These are phyloP conservation scores for Rhyacichthys aspro DNA, from an alignment of 2,797 vertebrate genomes.

Conservation along the genomic window DNA sequence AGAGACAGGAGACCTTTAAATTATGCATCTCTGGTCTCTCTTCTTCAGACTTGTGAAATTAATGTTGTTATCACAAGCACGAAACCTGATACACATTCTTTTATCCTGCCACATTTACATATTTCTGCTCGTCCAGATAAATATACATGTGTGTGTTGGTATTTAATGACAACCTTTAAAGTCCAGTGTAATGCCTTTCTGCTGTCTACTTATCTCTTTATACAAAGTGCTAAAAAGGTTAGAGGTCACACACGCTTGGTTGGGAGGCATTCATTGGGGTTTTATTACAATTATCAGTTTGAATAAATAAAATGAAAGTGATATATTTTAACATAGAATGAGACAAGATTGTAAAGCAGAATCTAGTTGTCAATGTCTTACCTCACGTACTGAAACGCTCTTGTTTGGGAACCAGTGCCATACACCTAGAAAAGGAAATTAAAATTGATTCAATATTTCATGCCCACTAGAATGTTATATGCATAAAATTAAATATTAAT, in stretches of 20 bases:
- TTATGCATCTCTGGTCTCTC: conserved; percentile 36
- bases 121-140: conserved; percentile 7
- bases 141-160: conserved; percentile 1
- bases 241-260: background rate
- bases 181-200: background rate
- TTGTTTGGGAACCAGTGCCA: conserved; percentile 93
- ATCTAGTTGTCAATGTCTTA: conserved; percentile 49
- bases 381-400: conserved; percentile 99
- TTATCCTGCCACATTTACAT: conserved; percentile 9
- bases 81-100: conserved; percentile 14
- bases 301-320: background rate
- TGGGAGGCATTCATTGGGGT: background rate
- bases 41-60: conserved; percentile 22
- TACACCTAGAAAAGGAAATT: conserved; percentile 84
- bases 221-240: background rate
- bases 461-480: background rate
- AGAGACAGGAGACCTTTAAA: conserved; percentile 53
- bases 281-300: background rate
- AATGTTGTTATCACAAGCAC: conserved; percentile 14
- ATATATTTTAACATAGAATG: background rate
- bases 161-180: conserved; percentile 22
- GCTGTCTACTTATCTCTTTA: background rate
- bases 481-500: background rate
- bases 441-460: background rate
- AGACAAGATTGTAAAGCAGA: background rate